Percentiles rank a stretch among this genome's conserved stretches.
Evolutionary conservation across 2,113 vertebrate species (phyloP).

Genomic region (Lampris megalopsis): DNA sequence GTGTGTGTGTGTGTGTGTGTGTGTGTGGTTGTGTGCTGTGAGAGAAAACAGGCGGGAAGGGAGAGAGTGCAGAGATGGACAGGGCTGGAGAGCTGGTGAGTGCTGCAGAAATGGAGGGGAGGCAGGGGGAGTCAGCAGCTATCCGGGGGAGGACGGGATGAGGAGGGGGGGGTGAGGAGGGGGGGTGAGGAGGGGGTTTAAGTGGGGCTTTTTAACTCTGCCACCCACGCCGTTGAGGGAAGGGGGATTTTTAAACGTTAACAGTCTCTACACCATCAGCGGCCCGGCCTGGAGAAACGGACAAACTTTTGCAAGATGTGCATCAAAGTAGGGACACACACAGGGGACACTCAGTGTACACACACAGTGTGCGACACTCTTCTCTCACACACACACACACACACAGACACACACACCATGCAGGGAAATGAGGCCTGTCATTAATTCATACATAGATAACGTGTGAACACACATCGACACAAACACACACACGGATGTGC

Average conservation of each 20-base stretch:
- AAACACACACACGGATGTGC: slow-evolving; percentile 17
- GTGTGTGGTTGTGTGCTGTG: too few relatives aligned
- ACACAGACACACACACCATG: slow-evolving; percentile 3
- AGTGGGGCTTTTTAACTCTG: not conserved
- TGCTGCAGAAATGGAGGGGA: too few relatives aligned
- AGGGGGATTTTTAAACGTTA: slow-evolving; percentile 2
- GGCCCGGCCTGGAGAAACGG: not conserved
- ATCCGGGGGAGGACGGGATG: too few relatives aligned
- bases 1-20: too few relatives aligned
- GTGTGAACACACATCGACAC: slow-evolving; percentile 32
- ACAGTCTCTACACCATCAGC: slow-evolving; percentile 12
- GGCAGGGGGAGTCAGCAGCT: too few relatives aligned
- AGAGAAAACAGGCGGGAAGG: not conserved
- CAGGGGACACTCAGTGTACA: not conserved
- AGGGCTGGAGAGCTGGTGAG: not conserved
- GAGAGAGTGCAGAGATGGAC: not conserved
- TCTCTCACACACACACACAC: slow-evolving; percentile 23
- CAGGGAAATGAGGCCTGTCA: slow-evolving; percentile 6
- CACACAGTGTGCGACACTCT: not conserved
- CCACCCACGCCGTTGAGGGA: not conserved
- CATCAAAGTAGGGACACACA: not conserved
- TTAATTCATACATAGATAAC: too few relatives aligned
- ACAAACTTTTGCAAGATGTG: not conserved
- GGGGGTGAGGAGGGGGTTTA: not conserved
- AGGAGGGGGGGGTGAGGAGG: not conserved